Evolutionary conservation across 2,888 invertebrate genomes (phyloP), one percentile per base, ranked within the genome.

Genomic region (Lasiommata megera): DNA sequence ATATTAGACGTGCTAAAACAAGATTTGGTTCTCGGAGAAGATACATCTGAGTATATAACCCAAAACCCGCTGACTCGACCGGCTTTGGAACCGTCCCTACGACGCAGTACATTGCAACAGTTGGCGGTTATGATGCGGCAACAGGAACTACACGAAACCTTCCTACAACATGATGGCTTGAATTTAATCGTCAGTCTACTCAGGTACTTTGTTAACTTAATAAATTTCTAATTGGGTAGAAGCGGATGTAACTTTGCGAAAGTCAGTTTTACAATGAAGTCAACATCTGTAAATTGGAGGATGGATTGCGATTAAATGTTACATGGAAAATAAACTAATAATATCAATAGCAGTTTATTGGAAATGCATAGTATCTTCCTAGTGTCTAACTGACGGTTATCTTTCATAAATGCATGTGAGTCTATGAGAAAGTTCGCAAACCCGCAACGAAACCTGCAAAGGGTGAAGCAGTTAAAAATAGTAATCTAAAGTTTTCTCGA

Each of bases 91-190:
- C 93, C 94, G 0, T 93, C 93, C n/a, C 82, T 95, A 53, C 89
- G 93, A 6, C 92, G 94, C 66, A 94, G 94, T 47, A 94, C 94
- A 31, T 78, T 95, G 56, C 93, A 94, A 58, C 95, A 95, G 79
- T 79, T 94, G 16, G 92, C 93, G 18, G 93, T 94, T 0, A 92
- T 95, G 92, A 76, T 94, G 73, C 91, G 94, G 9, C 94, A 94
- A 68, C 85, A 83, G 38, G 89, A 92, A 16, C 70, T 93, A 34
- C 95, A 94, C 66, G 91, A 92, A 28, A 73, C 88, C 0, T 94
- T 95, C 70, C 58, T 94, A 12, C 88, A 92, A 48, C 82, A 87
- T 47, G 86, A 92, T 58, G 94, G 94, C 0, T 61, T 94, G 9
- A 79, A 85, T 51, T 70, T 93, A 43, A 80, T 92, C 47, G 73